phyloP scores from a whole-genome alignment of 92 coral and sea anemone species.

The Paramuricea clavata region DNA sequence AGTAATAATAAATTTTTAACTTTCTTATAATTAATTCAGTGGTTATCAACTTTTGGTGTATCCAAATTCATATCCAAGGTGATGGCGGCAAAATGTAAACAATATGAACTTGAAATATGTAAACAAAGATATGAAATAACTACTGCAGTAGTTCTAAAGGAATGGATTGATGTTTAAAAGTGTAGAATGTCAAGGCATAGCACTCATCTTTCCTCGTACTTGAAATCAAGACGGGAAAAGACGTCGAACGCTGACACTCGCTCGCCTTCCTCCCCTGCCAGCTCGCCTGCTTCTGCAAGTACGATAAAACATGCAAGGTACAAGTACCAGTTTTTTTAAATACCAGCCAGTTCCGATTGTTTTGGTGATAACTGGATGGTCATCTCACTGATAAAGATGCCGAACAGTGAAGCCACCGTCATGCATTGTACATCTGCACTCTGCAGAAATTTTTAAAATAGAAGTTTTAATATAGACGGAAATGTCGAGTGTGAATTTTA shows the following conservation, averaged over 20 bases:
- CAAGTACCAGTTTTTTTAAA: background rate
- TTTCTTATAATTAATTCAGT: too few species aligned
- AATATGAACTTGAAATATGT: background rate
- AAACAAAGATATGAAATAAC: background rate
- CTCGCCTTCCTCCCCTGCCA: slow-evolving; percentile 1
- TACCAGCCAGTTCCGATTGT: too few species aligned
- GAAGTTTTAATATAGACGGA: too few species aligned
- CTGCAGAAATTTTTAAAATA: too few species aligned
- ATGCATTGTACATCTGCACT: too few species aligned
- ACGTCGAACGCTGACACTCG: background rate
- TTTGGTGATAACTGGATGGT: too few species aligned
- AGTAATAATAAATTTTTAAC: too few species aligned
- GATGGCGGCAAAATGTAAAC: slow-evolving; percentile 33
- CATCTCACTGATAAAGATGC: too few species aligned
- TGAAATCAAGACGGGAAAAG: slow-evolving; percentile 73
- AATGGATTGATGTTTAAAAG: slow-evolving; percentile 12
- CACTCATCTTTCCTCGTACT: slow-evolving; percentile 84
- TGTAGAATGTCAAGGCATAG: slow-evolving; percentile 76
- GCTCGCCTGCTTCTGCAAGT: slow-evolving; percentile 25
- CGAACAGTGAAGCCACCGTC: too few species aligned
- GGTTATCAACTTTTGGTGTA: background rate
- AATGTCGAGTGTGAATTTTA: too few species aligned
- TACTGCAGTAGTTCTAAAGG: background rate
- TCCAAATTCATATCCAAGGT: slow-evolving; percentile 4
- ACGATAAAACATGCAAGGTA: slow-evolving; percentile 4